Base-by-base conservation (phyloP, 1,140 invertebrate species). In the Glomeris maerens region DNA sequence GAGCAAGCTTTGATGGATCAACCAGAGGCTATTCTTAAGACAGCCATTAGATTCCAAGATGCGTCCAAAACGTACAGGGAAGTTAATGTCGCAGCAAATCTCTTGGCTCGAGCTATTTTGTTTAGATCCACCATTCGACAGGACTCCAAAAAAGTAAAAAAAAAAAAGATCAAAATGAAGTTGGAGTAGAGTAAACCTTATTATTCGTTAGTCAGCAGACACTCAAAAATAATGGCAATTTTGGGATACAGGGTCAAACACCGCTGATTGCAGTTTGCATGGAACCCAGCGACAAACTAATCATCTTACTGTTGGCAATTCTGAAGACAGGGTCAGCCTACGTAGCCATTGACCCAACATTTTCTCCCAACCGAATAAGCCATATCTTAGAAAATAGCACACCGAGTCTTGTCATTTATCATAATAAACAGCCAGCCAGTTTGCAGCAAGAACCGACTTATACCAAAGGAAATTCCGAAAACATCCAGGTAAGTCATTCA, bases 261-360 rank as follows among this genome's bases (percentile, higher is more conserved):
- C 58, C 1, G 79, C 83, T 60, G 75, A 70, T 88, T 0, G 81
- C 78, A 1, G 79, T 90, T 0, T 82, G 78, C 59, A 76, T 89
- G 72, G 74, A 77, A 49, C 83, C 84, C 0, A 75, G 78, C 10
- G 77, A 84, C 56, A 72, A 74, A 20, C 71, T 88, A 21, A 72
- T 88, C 1, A 68, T 76, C 0, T 66, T 76, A 0, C 64, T 91
- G 22, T 61, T 89, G 48, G 77, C 81, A 10, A 78, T 84, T 39
- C 77, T 83, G 73, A 91, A 90, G 71, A 69, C 78, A 0, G 84
- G 84, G 0, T 81, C 80, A 39, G 79, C 83, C 0, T 91, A 89
- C 64, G 64, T 91, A 27, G 85, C 86, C 0, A 68, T 90, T 47
- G 84, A 89, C 61, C 73, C 77, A 1, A 76, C 74, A 42, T 85